Conservation (phyloP, 2,797 vertebrate species). For the Typhlichthys eigenmanni region DNA sequence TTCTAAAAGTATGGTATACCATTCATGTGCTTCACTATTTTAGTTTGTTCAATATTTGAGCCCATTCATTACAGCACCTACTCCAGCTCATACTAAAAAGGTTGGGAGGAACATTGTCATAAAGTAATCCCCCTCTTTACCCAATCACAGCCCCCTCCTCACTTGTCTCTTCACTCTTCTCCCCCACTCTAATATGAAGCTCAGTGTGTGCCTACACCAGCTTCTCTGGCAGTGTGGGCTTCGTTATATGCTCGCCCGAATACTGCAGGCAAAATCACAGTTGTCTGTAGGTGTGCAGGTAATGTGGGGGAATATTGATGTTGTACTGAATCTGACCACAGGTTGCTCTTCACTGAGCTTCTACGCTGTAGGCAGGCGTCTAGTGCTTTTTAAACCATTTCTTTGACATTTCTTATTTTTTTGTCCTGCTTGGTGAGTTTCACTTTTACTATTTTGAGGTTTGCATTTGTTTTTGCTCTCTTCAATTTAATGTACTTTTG, state of each 20-base stretch:
- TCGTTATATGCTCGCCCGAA: slow-evolving; percentile 70
- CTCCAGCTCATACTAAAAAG: slow-evolving; percentile 54
- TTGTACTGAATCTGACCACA: slow-evolving; percentile 2
- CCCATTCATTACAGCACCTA: neutral
- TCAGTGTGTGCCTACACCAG: slow-evolving; percentile 28
- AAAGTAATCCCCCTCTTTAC: slow-evolving; percentile 64
- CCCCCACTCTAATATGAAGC: slow-evolving; percentile 77
- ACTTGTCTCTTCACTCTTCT: slow-evolving; percentile 22
- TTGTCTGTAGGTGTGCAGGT: slow-evolving; percentile 27
- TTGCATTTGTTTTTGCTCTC: neutral
- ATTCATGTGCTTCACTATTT: neutral
- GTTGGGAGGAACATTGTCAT: slow-evolving; percentile 59
- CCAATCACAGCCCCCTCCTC: slow-evolving; percentile 36
- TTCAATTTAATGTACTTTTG: too few relatives aligned
- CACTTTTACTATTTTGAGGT: slow-evolving; percentile 15
- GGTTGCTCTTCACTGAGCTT: slow-evolving; percentile 14
- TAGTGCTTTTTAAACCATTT: slow-evolving; percentile 14
- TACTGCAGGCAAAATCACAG: slow-evolving; percentile 32
- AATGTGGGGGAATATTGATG: slow-evolving; percentile 12
- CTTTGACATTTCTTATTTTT: too few relatives aligned
- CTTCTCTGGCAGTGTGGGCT: slow-evolving; percentile 63
- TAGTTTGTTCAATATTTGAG: neutral
- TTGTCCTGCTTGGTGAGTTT: slow-evolving; percentile 14
- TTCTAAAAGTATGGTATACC: too few relatives aligned
- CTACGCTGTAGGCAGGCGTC: slow-evolving; percentile 1